Base-by-base conservation (phyloP, 2,888 invertebrate genomes). In the Acanthosepion lycidas region DNA sequence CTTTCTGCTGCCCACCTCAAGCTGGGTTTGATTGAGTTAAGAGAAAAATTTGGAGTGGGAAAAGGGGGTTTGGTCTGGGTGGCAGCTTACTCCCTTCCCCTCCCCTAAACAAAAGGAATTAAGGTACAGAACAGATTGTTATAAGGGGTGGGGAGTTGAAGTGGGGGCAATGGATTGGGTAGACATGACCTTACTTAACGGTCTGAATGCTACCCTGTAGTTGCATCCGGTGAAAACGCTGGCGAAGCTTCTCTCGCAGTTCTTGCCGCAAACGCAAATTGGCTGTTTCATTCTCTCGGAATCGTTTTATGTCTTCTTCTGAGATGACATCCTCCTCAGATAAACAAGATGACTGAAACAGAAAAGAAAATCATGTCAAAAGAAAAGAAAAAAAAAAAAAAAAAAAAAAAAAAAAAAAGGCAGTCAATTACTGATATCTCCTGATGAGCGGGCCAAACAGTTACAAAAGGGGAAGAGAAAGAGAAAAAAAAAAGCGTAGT, bases 221-320 rank as follows among this genome's bases (percentile, higher is more conserved):
- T 95, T 96, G 96, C 96, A 97, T 95, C 95, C 95, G 96, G 94
- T 96, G 98, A 97, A 99, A 99, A 97, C 98, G 98, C 97, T 98
- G 98, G 97, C 98, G 98, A 95, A 99, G 98, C 95, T 98, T 98
- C 97, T 98, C 98, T 94, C 99, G 98, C 96, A 99, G 98, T 97
- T 99, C 98, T 97, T 98, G 98, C 96, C 99, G 98, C 97, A 98
- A 98, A 97, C 98, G 98, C 95, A 98, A 98, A 96, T 98, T 98
- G 97, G 98, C 98, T 97, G 98, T 98, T 97, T 98, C 98, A 97
- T 98, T 98, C 96, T 98, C 98, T 98, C 98, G 98, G 97, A 99
- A 99, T 97, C 98, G 98, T 97, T 98, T 98, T 96, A 99, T 98
- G 97, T 99, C 99, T 97, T 99, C 99, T 96, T 98, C 98, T 96